Evolutionary conservation across 2,888 invertebrate species (phyloP).

Genomic region (Eueremaeus valkanovi): DNA sequence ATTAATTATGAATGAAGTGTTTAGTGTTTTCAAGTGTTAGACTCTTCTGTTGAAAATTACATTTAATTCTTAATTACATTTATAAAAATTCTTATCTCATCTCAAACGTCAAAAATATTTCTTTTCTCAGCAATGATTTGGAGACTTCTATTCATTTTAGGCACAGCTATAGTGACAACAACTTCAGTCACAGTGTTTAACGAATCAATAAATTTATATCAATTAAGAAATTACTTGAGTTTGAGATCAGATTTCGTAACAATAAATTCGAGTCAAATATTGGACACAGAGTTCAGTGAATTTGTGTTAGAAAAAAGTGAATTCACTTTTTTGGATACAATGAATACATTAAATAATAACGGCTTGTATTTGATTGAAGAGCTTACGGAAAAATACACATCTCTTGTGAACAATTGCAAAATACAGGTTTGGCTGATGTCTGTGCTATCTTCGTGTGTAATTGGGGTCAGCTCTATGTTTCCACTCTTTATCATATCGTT

Average conservation of each 20-base stretch:
- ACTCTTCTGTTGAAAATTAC: neutral
- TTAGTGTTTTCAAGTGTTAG: neutral
- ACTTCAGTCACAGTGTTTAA: neutral
- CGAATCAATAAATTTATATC: neutral
- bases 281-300: neutral
- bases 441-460: constrained; percentile 7
- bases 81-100: neutral
- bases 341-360: neutral
- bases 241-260: neutral
- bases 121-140: neutral
- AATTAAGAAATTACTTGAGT: neutral
- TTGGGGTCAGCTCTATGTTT: constrained; percentile 32
- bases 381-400: neutral
- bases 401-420: neutral
- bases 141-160: neutral
- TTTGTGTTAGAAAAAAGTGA: neutral
- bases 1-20: too few relatives aligned
- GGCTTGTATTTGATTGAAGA: constrained; percentile 14
- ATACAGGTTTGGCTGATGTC: constrained; percentile 20
- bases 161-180: neutral
- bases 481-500: constrained; percentile 12
- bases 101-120: neutral
- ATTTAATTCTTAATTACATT: neutral
- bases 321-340: neutral
- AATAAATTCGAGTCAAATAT: neutral